phyloP scores from a whole-genome alignment of 1,140 invertebrate genomes.

The Hycleus phaleratus region DNA sequence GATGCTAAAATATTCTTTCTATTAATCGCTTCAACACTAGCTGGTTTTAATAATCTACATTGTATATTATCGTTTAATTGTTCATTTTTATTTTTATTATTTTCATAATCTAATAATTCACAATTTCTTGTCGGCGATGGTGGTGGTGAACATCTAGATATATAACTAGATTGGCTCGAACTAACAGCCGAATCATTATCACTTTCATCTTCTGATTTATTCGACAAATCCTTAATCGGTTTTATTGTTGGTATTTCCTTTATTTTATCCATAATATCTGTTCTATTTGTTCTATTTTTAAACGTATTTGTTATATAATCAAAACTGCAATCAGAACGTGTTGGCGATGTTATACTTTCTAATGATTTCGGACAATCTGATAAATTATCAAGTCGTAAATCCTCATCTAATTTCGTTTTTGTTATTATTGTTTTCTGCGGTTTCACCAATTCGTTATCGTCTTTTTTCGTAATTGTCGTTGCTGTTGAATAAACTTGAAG shows the following conservation, averaged over 20 bases:
- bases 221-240: constrained; percentile 22
- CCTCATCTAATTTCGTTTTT: constrained; percentile 14
- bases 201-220: constrained; percentile 55
- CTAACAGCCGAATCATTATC: constrained; percentile 83
- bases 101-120: constrained; percentile 16
- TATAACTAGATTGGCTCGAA: constrained; percentile 62
- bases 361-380: constrained; percentile 47
- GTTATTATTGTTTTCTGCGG: constrained; percentile 18
- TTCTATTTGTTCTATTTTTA: constrained; percentile 17
- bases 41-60: constrained; percentile 60
- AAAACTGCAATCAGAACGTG: constrained; percentile 47
- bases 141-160: constrained; percentile 62
- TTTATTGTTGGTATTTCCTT: constrained; percentile 18
- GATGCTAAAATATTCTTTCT: constrained; percentile 81
- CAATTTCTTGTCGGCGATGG: constrained; percentile 38
- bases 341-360: constrained; percentile 54
- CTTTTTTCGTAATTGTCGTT: constrained; percentile 28
- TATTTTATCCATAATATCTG: too few relatives aligned
- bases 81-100: constrained; percentile 42
- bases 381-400: constrained; percentile 10
- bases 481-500: constrained; percentile 55
- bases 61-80: constrained; percentile 47
- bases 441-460: constrained; percentile 24
- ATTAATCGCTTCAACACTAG: constrained; percentile 74
- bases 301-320: constrained; percentile 39